These are phyloP conservation scores for Andrena haemorrhoa DNA, from an alignment of 2,888 invertebrate genomes.

Conservation along the genomic window DNA sequence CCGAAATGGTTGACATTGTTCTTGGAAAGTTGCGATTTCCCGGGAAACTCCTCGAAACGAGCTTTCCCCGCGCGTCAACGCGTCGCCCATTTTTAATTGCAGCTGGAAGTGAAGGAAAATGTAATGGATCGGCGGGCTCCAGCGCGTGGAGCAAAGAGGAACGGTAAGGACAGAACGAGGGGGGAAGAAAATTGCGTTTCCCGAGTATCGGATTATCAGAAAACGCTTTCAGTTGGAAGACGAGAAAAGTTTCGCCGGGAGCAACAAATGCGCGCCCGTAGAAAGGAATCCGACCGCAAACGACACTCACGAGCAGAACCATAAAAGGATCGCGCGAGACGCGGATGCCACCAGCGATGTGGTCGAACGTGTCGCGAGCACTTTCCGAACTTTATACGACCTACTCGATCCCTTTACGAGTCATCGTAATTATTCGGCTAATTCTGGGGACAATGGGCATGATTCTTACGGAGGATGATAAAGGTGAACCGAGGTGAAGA, in stretches of 20 bases:
- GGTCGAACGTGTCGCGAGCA: slow-evolving; percentile 19
- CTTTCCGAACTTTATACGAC: not conserved
- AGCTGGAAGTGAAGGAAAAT: not conserved
- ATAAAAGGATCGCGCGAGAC: slow-evolving; percentile 55
- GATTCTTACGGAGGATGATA: not conserved
- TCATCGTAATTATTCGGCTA: not conserved
- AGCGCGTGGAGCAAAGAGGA: not conserved
- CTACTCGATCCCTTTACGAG: not conserved
- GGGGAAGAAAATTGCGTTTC: slow-evolving; percentile 56
- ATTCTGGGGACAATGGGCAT: not conserved
- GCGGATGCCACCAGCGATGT: slow-evolving; percentile 6
- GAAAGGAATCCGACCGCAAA: slow-evolving; percentile 55
- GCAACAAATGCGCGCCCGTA: slow-evolving; percentile 49
- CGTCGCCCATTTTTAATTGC: slow-evolving; percentile 29
- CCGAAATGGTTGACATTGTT: not conserved
- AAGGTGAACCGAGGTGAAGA: no score
- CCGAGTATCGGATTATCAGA: slow-evolving; percentile 62
- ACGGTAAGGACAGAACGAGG: not conserved
- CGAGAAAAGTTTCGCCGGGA: slow-evolving; percentile 63
- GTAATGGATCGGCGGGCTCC: not conserved
- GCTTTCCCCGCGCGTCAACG: not conserved
- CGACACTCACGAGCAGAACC: slow-evolving; percentile 51
- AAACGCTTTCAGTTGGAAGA: slow-evolving; percentile 63
- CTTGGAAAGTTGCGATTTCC: not conserved
- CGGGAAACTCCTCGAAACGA: not conserved